Base-by-base conservation (phyloP, 2,113 vertebrate genomes). In the Psephotus haematonotus region DNA sequence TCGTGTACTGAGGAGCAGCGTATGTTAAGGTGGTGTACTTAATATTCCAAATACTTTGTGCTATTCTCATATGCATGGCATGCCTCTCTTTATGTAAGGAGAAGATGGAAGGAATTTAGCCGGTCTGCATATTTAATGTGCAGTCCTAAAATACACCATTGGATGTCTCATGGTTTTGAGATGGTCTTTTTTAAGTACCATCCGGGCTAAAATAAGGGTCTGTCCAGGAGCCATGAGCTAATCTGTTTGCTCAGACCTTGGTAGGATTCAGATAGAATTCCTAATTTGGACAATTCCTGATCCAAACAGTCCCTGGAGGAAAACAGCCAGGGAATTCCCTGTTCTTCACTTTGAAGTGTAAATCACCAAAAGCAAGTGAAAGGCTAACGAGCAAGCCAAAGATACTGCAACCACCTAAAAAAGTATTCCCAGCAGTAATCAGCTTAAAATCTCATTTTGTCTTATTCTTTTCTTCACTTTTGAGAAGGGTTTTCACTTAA, bases 251-350 rank as follows among this genome's bases (percentile, higher is more conserved):
- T 95, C 90, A 93, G 84, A 65, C 31, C 28, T 85, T 8, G 0
- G 63, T 46, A 88, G 60, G 82, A 63, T 63, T 92, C 75, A 70
- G 93, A 92, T 93, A 50, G 78, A 86, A 93, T 96, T 95, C 96
- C 92, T 94, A 95, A 95, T 96, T 97, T 96, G 94, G 94, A 46
- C 13, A 93, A 88, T 88, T 92, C 46, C 1, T 7, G 63, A 82
- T 87, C 47, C 47, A 65, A 80, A 37, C 25, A 76, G 44, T 44
- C 62, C 16, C 60, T 64, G 64, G 20, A 43, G 46, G 37, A 88
- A 86, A 81, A 68, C 3, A 8, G 27, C 59, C 8, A n/a, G 23
- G 91, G 86, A 92, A 79, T 69, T 95, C 91, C 68, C 64, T 81
- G 16, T 84, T 60, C 83, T 82, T 35, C 28, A 5, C 33, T 64